A percentile compares a stretch with the other conserved stretches of the same genome.
These are phyloP conservation scores for Cephus nigrinus DNA, from an alignment of 2,888 invertebrate genomes.

Conservation along the genomic window DNA sequence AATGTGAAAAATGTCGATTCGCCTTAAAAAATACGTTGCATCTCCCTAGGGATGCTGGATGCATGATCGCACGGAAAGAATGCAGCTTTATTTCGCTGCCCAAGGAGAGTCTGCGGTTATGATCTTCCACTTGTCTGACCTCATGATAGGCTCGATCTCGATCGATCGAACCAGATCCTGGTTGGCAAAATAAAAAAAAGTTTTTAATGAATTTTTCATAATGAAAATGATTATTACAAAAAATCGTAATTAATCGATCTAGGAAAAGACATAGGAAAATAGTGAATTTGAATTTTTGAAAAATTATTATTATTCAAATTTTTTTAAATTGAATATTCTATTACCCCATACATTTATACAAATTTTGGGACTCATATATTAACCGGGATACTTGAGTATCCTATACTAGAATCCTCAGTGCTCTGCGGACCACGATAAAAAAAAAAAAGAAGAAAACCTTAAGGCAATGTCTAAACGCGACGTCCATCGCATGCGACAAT, in stretches of 20 bases:
- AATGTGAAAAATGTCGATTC: neutral
- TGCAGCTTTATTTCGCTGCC: constrained; percentile 20
- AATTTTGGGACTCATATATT: too few species aligned
- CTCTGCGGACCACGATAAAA: neutral
- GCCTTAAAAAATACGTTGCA: neutral
- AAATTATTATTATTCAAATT: too few species aligned
- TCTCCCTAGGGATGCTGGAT: neutral
- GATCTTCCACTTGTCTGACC: constrained; percentile 6
- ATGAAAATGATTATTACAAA: neutral
- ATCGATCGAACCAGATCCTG: neutral
- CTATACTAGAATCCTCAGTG: neutral
- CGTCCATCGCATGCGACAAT: constrained; percentile 3
- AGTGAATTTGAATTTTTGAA: too few species aligned
- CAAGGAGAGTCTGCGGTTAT: constrained; percentile 29
- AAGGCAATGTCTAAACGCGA: neutral
- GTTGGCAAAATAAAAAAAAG: neutral
- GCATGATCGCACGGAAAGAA: constrained; percentile 13
- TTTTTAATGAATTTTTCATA: neutral
- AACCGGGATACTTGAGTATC: neutral
- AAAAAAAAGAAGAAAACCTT: neutral
- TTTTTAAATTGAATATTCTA: too few species aligned
- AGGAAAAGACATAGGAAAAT: too few species aligned
- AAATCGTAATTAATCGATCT: neutral
- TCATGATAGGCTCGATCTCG: neutral
- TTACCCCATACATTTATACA: too few species aligned